These are phyloP conservation scores for Encarsia formosa DNA, from an alignment of 2,888 invertebrate species.

Conservation along the genomic window DNA sequence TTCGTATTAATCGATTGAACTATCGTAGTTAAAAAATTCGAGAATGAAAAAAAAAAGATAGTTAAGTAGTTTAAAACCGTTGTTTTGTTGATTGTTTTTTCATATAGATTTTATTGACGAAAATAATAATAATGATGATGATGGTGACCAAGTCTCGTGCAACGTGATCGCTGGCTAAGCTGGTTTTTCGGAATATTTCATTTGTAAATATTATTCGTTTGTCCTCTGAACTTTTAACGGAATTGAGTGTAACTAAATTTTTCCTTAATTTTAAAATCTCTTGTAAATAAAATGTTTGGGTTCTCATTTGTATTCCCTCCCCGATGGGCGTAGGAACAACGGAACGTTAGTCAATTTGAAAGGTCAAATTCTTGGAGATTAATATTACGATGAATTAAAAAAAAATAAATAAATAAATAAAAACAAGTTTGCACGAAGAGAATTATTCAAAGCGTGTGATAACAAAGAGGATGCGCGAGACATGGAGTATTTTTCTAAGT, in stretches of 20 bases:
- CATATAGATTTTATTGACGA: conserved; percentile 47
- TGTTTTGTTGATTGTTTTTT: conserved; percentile 50
- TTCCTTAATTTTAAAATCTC: no score
- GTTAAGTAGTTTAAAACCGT: conserved; percentile 37
- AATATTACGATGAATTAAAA: no score
- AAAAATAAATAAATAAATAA: conserved; percentile 2
- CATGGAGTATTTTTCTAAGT: conserved; percentile 51
- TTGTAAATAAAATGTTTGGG: no score
- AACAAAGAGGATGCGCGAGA: conserved; percentile 31
- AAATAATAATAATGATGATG: not conserved
- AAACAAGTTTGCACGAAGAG: conserved; percentile 14
- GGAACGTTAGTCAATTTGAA: conserved; percentile 28
- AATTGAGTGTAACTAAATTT: no score
- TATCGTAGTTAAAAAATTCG: conserved; percentile 4
- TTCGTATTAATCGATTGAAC: conserved; percentile 20
- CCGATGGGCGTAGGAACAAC: conserved; percentile 11
- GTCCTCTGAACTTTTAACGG: no score
- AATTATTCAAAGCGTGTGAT: conserved; percentile 6
- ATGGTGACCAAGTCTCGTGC: not conserved
- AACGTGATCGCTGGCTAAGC: not conserved
- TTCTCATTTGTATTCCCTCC: no score
- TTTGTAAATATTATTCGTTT: no score
- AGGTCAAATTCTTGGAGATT: conserved; percentile 22
- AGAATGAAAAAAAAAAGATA: conserved; percentile 13
- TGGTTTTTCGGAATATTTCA: no score